Evolutionary conservation across 2,888 invertebrate genomes (phyloP).

Genomic region (Synergus umbraculus): DNA sequence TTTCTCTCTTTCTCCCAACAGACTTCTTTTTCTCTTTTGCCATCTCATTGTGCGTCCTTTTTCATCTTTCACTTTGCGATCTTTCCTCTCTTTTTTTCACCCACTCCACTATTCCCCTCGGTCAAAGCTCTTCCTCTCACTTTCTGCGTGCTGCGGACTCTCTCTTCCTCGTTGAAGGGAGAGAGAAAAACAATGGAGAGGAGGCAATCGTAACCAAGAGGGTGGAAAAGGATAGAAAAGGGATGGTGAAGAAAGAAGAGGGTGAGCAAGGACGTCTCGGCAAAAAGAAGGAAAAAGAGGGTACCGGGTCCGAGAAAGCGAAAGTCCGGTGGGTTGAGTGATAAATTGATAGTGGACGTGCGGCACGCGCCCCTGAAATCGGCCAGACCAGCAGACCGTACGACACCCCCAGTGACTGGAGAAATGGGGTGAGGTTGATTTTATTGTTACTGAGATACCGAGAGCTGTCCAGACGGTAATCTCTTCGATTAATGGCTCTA

Average conservation of each 20-base stretch:
- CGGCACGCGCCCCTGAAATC: constrained; percentile 66
- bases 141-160: constrained; percentile 1
- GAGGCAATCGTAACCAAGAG: neutral
- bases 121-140: constrained; percentile 31
- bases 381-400: constrained; percentile 63
- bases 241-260: constrained; percentile 50
- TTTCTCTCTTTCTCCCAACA: constrained; percentile 49
- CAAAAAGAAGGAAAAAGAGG: constrained; percentile 63
- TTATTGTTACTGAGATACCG: constrained; percentile 40
- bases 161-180: neutral
- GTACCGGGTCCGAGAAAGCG: constrained; percentile 62
- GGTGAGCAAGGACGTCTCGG: constrained; percentile 57
- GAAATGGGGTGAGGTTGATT: constrained; percentile 45
- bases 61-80: constrained; percentile 21
- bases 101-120: constrained; percentile 29
- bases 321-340: constrained; percentile 68
- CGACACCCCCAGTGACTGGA: constrained; percentile 52
- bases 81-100: constrained; percentile 28
- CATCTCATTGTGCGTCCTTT: constrained; percentile 35
- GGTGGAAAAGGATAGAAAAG: constrained; percentile 50
- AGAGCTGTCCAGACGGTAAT: constrained; percentile 32
- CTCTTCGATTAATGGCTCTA: constrained; percentile 36
- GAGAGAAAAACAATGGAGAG: constrained; percentile 16
- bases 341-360: constrained; percentile 77
- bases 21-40: constrained; percentile 45